Conservation (phyloP, 2,113 vertebrate genomes). For the Carlito syrichta region DNA sequence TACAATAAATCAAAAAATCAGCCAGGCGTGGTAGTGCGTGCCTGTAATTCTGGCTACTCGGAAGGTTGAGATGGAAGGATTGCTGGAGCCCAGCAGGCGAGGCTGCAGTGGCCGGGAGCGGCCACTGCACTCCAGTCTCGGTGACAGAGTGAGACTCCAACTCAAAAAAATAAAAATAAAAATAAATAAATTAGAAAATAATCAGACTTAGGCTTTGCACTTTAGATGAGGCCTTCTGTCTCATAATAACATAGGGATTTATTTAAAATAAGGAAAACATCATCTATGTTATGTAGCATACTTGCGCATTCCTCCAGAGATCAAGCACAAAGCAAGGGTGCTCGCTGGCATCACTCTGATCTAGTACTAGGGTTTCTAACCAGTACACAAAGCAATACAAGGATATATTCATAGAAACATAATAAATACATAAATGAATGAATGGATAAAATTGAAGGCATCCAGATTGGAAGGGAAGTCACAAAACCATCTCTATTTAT, state of each 20-base stretch:
- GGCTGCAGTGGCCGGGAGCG: no score
- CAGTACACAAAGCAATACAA: neutral
- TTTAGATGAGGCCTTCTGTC: neutral
- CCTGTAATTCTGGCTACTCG: no score
- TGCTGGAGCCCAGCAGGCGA: no score
- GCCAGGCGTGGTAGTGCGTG: no score
- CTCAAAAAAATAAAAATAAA: no score
- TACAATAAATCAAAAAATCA: no score
- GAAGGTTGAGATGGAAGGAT: no score
- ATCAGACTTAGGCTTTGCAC: neutral
- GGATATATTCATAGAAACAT: neutral
- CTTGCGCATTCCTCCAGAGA: neutral
- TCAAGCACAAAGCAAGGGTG: slow-evolving; percentile 5
- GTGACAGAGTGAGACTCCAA: no score
- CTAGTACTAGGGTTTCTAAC: neutral
- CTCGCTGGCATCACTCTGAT: neutral
- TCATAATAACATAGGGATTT: neutral
- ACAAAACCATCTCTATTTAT: neutral
- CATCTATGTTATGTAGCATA: slow-evolving; percentile 12
- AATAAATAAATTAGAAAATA: no score
- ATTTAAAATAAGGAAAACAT: neutral
- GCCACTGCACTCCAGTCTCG: no score
- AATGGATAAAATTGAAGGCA: neutral
- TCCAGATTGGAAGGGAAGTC: neutral
- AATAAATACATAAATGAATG: neutral